Evolutionary conservation across 1,140 invertebrate species (phyloP), one percentile per base, ranked within the genome.

Genomic region (Copidosoma floridanum): DNA sequence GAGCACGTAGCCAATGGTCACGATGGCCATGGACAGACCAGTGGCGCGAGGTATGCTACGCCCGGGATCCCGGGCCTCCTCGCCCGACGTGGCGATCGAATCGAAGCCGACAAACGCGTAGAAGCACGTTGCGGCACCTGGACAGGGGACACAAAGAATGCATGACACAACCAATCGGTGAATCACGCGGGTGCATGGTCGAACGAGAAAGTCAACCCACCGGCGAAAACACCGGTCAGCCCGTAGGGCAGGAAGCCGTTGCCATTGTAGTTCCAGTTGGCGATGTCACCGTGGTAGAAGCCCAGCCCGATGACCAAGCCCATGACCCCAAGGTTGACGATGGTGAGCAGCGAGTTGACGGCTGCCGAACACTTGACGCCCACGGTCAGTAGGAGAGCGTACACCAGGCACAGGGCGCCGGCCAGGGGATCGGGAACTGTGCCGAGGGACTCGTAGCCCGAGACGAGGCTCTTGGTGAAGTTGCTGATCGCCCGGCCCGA

Each of bases 51-150:
- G 93, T 68, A 95, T 93, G 11, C 91, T 91, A 8, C 85, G 81
- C 0, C 82, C 76, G 0, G 92, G 92, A 69, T 93, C 88, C 68
- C 86, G 89, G 0, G 90, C 90, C 79, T 95, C 93, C 79, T 95
- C 92, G 10, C 91, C 89, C 0, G 91, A 87, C 0, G 92, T 93
- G 8, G 89, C 92, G 40, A 95, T 93, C 61, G 90, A 91, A 69
- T 95, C 93, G 68, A 92, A 91, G 0, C 90, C 93, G 12, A 94
- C 89, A 67, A 91, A 95, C 0, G 92, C 92, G 69, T 93, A 95
- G 68, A 95, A 95, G 76, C 91, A 94, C 5, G 90, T 91, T 0
- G 93, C 93, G 3, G 93, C 92, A 18, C 91, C 92, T 79, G 29
- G 7, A 65, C n/a, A n/a, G n/a, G n/a, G n/a, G n/a, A n/a, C n/a